These are phyloP conservation scores for Drosophila nigricruria DNA, from an alignment of 2,888 invertebrate genomes.

Conservation along the genomic window DNA sequence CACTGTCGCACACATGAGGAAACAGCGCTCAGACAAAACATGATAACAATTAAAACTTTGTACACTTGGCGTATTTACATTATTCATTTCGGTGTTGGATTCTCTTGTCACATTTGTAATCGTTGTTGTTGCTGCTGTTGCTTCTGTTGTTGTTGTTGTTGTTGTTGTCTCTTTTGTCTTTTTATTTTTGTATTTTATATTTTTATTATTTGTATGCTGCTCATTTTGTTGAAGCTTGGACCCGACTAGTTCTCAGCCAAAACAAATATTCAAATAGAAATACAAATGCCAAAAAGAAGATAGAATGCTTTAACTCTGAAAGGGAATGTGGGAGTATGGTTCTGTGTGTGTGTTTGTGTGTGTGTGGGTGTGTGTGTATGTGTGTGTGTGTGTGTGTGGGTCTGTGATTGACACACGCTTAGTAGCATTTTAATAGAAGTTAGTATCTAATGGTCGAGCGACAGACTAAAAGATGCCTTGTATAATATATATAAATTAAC, in stretches of 20 bases:
- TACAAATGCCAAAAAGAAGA: conserved; percentile 18
- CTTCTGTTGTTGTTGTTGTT: conserved; percentile 10
- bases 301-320: conserved; percentile 21
- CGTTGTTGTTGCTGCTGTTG: conserved; percentile 26
- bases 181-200: conserved; percentile 16
- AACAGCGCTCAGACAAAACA: conserved; percentile 68
- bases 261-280: conserved; percentile 49
- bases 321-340: neutral
- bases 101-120: conserved; percentile 74
- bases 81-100: conserved; percentile 79
- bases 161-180: neutral
- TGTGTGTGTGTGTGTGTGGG: neutral
- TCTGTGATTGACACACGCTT: conserved; percentile 43
- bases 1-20: conserved; percentile 2
- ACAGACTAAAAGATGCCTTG: neutral
- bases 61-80: conserved; percentile 81
- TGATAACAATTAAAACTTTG: conserved; percentile 81
- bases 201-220: conserved; percentile 10
- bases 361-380: neutral
- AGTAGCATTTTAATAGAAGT: conserved; percentile 72
- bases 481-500: too few relatives aligned
- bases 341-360: neutral
- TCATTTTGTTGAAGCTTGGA: conserved; percentile 4
- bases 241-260: conserved; percentile 26
- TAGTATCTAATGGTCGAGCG: neutral